Percentiles rank a stretch among this genome's conserved stretches.
Conservation (phyloP, 2,113 vertebrate genomes). For the Ailuropoda melanoleuca region DNA sequence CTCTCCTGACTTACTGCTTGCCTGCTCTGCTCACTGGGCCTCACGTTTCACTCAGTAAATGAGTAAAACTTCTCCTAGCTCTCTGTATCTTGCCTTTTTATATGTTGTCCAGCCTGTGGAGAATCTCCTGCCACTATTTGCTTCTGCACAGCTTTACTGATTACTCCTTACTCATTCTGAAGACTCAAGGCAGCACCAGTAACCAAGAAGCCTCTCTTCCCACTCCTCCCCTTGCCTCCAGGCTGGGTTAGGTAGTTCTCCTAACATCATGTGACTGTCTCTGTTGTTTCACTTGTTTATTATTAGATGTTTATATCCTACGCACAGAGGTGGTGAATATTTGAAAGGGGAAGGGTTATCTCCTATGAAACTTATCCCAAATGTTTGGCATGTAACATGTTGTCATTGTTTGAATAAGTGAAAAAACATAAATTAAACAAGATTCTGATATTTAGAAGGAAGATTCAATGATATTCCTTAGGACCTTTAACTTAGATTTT, state of each 20-base stretch:
- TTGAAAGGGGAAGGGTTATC: background rate
- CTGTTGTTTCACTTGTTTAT: background rate
- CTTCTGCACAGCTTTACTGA: background rate
- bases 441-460: conserved; percentile 16
- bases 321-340: background rate
- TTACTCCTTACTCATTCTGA: background rate
- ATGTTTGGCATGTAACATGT: background rate
- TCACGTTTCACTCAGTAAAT: background rate
- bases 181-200: background rate
- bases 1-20: background rate
- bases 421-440: background rate
- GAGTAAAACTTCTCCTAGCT: background rate
- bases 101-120: background rate
- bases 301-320: background rate
- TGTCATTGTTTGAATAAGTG: background rate
- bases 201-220: background rate
- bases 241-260: background rate
- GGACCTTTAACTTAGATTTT: background rate
- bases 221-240: fast-evolving
- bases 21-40: background rate
- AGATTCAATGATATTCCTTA: background rate
- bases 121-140: background rate
- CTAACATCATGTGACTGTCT: background rate
- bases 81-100: background rate
- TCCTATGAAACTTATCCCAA: background rate